A percentile compares a stretch with the other conserved stretches of the same genome.
Conservation (phyloP, 2,888 invertebrate genomes). For the Drosophila incognita region DNA sequence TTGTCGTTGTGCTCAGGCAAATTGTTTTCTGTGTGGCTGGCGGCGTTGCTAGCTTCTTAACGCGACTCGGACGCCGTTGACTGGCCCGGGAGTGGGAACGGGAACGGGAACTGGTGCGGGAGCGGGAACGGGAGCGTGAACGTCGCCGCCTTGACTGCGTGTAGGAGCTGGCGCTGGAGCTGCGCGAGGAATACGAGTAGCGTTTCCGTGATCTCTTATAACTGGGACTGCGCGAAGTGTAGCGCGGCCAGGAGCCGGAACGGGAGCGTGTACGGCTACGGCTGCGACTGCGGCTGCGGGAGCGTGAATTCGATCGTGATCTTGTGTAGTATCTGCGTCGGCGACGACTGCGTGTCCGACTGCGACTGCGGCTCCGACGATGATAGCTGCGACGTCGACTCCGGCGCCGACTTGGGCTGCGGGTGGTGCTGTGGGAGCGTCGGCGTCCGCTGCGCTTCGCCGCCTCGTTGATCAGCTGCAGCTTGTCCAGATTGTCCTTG, state of each 20-base stretch:
- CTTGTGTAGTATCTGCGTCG: conserved; percentile 60
- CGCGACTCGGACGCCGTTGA: conserved; percentile 25
- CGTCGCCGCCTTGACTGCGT: conserved; percentile 45
- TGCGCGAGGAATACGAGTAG: conserved; percentile 67
- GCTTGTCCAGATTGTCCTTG: conserved; percentile 85
- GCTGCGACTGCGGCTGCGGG: conserved; percentile 56
- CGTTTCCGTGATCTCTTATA: conserved; percentile 68
- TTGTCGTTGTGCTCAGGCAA: conserved; percentile 61
- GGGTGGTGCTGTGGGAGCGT: conserved; percentile 54
- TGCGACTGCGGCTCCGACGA: conserved; percentile 56
- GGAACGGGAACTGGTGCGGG: conserved; percentile 44
- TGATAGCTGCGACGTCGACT: conserved; percentile 65
- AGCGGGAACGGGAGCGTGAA: conserved; percentile 43
- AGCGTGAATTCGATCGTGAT: conserved; percentile 75
- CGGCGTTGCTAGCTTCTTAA: conserved; percentile 38
- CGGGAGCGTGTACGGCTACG: conserved; percentile 70
- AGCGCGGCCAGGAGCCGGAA: conserved; percentile 72
- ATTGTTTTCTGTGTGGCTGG: conserved; percentile 29
- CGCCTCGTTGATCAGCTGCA: conserved; percentile 80
- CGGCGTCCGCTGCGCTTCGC: conserved; percentile 66
- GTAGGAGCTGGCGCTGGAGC: conserved; percentile 68
- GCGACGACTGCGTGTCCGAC: conserved; percentile 43
- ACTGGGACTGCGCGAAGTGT: conserved; percentile 78
- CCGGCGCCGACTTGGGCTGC: conserved; percentile 63
- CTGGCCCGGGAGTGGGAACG: conserved; percentile 24